phyloP scores from a whole-genome alignment of 2,113 vertebrate genomes.

The Syngnathus floridae region DNA sequence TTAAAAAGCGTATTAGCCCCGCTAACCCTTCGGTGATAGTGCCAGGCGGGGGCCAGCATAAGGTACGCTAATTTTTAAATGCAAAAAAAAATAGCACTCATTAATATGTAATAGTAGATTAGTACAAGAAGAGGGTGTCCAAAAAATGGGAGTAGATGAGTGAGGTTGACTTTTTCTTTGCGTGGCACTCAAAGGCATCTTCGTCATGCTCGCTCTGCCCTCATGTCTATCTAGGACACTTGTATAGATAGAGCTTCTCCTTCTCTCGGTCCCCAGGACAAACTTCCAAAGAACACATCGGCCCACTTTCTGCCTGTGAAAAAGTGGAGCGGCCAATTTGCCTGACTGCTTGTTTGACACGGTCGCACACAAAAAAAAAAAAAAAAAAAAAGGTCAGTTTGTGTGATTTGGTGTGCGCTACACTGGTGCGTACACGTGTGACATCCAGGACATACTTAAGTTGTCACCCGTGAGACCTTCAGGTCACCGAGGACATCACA shows the following conservation, averaged over 20 bases:
- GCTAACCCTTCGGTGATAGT: conserved; percentile 8
- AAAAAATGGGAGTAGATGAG: too few species aligned
- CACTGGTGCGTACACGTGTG: not conserved
- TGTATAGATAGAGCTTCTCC: conserved; percentile 76
- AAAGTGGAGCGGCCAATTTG: conserved; percentile 74
- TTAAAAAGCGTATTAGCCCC: conserved; percentile 32
- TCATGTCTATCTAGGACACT: conserved; percentile 72
- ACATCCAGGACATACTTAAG: not conserved
- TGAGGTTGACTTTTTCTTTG: too few species aligned
- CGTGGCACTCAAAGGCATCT: conserved; percentile 34
- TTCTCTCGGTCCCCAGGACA: conserved; percentile 75
- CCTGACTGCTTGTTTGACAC: conserved; percentile 56
- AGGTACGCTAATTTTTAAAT: not conserved
- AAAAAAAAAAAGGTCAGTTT: conserved; percentile 20
- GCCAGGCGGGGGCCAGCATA: not conserved
- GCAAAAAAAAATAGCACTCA: not conserved
- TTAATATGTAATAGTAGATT: not conserved
- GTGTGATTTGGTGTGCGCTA: not conserved
- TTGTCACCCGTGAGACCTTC: not conserved
- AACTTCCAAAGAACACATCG: conserved; percentile 80
- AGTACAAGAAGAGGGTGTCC: not conserved
- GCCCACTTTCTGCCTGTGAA: conserved; percentile 72
- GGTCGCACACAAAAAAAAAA: conserved; percentile 30
- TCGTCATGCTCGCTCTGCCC: conserved; percentile 34
- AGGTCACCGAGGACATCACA: not conserved